Evolutionary conservation across 2,113 vertebrate species (phyloP), one percentile per base, ranked within the genome.

Genomic region (Trochalopteron elliotii): DNA sequence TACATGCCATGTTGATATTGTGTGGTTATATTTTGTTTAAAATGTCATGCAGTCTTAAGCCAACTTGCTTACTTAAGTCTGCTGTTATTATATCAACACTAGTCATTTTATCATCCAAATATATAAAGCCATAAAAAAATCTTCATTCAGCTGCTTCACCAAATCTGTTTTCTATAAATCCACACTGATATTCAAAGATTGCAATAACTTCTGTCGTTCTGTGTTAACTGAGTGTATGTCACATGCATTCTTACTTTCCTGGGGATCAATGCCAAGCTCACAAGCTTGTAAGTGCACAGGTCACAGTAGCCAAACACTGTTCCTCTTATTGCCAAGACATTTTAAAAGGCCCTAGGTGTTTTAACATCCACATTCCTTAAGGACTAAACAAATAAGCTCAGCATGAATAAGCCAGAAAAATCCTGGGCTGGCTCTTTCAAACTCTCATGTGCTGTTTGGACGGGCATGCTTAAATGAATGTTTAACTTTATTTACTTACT

Each of bases 91-190:
- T 33, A 81, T 56, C 69, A 92, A 55, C 49, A 60, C 44, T 40
- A 37, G 40, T 35, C 42, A 86, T 95, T 86, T 75, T 59, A 61
- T 79, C 47, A 93, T 90, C 44, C 63, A 78, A 72, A 67, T 33
- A 71, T 21, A 52, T n/a, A 90, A 81, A n/a, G 23, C 42, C 1
- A 2, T 47, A 13, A 85, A 91, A 89, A 91, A 93, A 95, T 61
- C 7, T 10, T 67, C 11, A 40, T 56, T 76, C 53, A 68, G 10
- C 78, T 69, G 13, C 80, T 91, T 89, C 64, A 52, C 61, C 30
- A 59, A 71, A 75, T 42, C 83, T 96, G 68, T 59, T 94, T 95
- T 69, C 76, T 83, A 55, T 91, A 71, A 96, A 85, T 56, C 70
- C n/a, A 37, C 28, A 11, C 6, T 40, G 49, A 85, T 84, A 79